These are phyloP conservation scores for Potorous gilbertii DNA, from an alignment of 2,797 vertebrate species.

Conservation along the genomic window DNA sequence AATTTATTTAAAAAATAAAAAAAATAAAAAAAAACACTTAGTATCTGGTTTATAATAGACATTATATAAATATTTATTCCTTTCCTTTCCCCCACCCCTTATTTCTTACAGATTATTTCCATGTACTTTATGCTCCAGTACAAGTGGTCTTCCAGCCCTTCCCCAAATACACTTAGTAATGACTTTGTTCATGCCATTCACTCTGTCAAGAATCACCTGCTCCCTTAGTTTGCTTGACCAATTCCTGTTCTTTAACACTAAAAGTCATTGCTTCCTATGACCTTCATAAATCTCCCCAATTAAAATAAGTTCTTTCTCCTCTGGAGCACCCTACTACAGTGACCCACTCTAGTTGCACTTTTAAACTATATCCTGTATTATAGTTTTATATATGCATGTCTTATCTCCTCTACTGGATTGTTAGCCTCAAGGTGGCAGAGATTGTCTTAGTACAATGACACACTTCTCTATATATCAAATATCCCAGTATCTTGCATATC, in stretches of 20 bases:
- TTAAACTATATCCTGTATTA: neutral
- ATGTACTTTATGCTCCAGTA: neutral
- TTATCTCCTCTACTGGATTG: neutral
- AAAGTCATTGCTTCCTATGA: neutral
- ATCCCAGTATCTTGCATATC: neutral
- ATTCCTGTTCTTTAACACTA: neutral
- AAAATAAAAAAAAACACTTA: neutral
- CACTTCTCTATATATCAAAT: neutral
- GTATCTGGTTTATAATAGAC: too few species aligned
- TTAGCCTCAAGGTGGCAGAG: neutral
- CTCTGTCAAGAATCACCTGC: neutral
- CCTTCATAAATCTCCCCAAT: neutral
- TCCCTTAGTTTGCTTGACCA: neutral
- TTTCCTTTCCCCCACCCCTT: neutral
- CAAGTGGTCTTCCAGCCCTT: neutral
- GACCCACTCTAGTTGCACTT: neutral
- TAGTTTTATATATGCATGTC: neutral
- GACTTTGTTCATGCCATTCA: neutral
- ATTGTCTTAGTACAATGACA: neutral
- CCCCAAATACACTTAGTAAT: neutral
- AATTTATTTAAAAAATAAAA: too few species aligned
- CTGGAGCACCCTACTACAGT: neutral
- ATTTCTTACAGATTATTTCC: neutral
- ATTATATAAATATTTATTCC: neutral
- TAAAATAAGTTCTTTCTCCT: neutral